Evolutionary conservation across 2,797 vertebrate genomes (phyloP).

Genomic region (Triplophysa yarkandensis): DNA sequence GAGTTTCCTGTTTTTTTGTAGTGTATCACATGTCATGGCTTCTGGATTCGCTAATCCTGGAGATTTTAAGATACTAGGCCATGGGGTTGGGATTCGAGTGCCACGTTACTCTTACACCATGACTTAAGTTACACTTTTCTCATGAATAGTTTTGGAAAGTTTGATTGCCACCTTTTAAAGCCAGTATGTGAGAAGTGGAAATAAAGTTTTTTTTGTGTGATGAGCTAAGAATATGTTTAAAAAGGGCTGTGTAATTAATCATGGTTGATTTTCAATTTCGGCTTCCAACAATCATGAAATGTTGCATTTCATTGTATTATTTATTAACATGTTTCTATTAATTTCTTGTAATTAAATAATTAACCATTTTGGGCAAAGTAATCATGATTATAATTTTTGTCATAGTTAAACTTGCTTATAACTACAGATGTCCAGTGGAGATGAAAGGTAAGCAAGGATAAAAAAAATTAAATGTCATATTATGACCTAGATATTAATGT

Average conservation of each 20-base stretch:
- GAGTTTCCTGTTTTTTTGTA: conserved; percentile 29
- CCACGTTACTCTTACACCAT: background rate
- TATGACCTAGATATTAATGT: background rate
- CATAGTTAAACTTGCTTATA: no score
- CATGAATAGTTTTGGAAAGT: background rate
- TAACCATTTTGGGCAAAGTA: no score
- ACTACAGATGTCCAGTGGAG: background rate
- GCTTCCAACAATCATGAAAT: no score
- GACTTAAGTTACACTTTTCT: background rate
- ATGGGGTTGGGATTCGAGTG: background rate
- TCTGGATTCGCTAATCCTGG: conserved; percentile 13
- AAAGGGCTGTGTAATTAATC: no score
- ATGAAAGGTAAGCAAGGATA: background rate
- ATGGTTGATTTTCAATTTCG: no score
- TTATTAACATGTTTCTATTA: no score
- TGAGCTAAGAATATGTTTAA: background rate
- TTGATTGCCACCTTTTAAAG: background rate
- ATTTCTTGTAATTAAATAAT: no score
- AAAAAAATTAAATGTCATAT: background rate
- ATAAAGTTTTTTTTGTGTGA: background rate
- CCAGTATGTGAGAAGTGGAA: background rate
- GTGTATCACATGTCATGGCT: background rate
- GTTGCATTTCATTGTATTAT: no score
- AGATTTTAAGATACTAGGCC: background rate
- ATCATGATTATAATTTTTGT: no score